These are phyloP conservation scores for Sitodiplosis mosellana DNA, from an alignment of 1,140 invertebrate species.

Conservation along the genomic window DNA sequence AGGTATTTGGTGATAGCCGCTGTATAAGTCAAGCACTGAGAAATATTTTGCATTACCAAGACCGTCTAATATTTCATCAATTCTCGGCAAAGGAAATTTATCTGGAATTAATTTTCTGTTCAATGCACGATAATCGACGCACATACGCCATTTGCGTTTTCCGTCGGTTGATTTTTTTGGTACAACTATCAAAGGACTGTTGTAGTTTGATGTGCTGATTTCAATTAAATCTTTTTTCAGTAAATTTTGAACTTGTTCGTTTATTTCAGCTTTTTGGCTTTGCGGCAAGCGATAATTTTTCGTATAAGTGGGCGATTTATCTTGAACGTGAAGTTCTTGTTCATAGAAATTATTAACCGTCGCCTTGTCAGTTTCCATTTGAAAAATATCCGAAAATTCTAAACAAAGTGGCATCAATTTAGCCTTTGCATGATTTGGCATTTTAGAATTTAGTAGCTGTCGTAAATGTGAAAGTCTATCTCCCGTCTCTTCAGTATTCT, in stretches of 20 bases:
- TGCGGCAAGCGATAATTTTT: not conserved
- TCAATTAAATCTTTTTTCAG: conserved; percentile 11
- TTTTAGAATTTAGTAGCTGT: too few species aligned
- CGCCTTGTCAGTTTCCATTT: not conserved
- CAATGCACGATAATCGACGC: conserved; percentile 27
- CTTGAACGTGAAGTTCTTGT: not conserved
- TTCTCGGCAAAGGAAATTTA: conserved; percentile 25
- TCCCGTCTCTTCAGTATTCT: too few species aligned
- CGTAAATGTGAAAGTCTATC: too few species aligned
- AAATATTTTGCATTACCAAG: conserved; percentile 15
- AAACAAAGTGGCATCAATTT: not conserved
- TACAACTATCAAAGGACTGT: conserved; percentile 22
- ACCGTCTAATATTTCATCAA: conserved; percentile 25
- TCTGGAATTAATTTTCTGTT: conserved; percentile 25
- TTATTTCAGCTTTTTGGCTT: conserved; percentile 5
- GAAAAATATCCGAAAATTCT: conserved; percentile 1
- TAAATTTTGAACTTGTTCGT: conserved; percentile 11
- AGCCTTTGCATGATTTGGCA: too few species aligned
- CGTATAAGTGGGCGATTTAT: too few species aligned
- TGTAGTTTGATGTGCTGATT: conserved; percentile 17
- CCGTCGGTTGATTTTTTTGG: conserved; percentile 24
- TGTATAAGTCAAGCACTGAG: conserved; percentile 21
- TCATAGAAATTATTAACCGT: not conserved
- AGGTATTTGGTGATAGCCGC: conserved; percentile 17
- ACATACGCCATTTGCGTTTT: conserved; percentile 14